A percentile compares a stretch with the other conserved stretches of the same genome.
These are phyloP conservation scores for Poeciliopsis infans DNA, from an alignment of 2,797 vertebrate species.

Conservation along the genomic window DNA sequence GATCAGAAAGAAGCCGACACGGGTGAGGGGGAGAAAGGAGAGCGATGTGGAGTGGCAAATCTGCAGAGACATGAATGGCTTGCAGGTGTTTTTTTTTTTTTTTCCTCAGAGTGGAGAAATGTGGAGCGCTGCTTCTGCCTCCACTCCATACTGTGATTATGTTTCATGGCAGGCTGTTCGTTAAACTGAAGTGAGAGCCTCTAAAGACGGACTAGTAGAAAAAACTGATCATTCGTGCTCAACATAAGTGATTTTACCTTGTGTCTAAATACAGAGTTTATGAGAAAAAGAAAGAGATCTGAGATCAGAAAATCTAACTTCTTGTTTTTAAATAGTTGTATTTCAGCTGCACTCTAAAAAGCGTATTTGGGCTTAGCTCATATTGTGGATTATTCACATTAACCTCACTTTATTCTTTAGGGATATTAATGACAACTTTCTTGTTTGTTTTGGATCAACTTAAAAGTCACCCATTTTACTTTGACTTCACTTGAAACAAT, in stretches of 20 bases:
- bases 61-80: constrained; percentile 73
- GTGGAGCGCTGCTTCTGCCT: constrained; percentile 25
- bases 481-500: too few relatives aligned
- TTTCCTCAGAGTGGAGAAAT: constrained; percentile 35
- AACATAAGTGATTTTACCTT: constrained; percentile 22
- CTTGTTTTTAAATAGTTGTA: not conserved
- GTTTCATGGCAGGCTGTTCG: constrained; percentile 64
- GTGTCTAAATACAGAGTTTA: constrained; percentile 33
- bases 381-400: too few relatives aligned
- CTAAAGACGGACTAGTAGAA: constrained; percentile 27
- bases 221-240: constrained; percentile 41
- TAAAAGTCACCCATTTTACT: too few relatives aligned
- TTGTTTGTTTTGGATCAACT: too few relatives aligned
- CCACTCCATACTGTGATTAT: constrained; percentile 58
- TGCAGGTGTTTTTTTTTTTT: constrained; percentile 69
- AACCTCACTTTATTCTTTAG: too few relatives aligned
- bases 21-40: constrained; percentile 18
- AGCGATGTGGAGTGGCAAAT: constrained; percentile 51
- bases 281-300: constrained; percentile 46
- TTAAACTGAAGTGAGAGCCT: constrained; percentile 35
- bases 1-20: constrained; percentile 57
- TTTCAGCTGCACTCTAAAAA: too few relatives aligned
- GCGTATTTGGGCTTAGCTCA: too few relatives aligned
- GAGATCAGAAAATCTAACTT: constrained; percentile 7
- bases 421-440: too few relatives aligned